A percentile compares a stretch with the other conserved stretches of the same genome.
Evolutionary conservation across 53 echinoderm and acorn worm genomes (phyloP).

Genomic region (Hippasteria phrygiana): DNA sequence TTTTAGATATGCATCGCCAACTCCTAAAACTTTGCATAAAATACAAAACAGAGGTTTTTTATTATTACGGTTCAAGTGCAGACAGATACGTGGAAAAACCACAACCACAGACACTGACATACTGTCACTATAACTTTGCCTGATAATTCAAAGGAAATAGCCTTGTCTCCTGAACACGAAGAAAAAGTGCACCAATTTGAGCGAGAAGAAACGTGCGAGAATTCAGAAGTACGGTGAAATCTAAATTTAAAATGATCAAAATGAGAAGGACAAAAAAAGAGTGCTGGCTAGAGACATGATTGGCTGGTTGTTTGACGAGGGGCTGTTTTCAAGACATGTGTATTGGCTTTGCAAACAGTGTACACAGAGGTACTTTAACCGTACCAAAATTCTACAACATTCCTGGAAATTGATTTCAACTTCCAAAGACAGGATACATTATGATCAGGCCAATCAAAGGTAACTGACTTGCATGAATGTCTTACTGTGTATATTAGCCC

Average conservation of each 20-base stretch:
- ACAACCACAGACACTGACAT: background rate
- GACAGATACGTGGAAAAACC: background rate
- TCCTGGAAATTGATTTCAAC: too few relatives aligned
- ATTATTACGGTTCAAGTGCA: background rate
- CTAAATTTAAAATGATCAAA: background rate
- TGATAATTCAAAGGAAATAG: constrained; percentile 23
- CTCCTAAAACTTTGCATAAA: background rate
- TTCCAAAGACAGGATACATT: too few relatives aligned
- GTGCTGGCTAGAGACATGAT: too few relatives aligned
- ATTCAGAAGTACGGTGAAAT: background rate
- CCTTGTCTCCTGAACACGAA: constrained; percentile 6
- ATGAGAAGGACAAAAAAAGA: background rate
- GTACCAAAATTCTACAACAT: too few relatives aligned
- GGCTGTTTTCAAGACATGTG: too few relatives aligned
- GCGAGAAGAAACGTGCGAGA: background rate
- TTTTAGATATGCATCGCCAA: background rate
- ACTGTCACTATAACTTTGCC: background rate
- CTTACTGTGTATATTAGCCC: background rate
- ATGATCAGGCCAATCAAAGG: background rate
- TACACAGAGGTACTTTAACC: too few relatives aligned
- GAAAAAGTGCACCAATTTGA: constrained; percentile 33
- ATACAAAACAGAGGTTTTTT: background rate
- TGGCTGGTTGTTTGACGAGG: too few relatives aligned
- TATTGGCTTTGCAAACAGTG: too few relatives aligned
- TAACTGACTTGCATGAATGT: background rate